Evolutionary conservation across 2,113 vertebrate species (phyloP).

Genomic region (Microtus ochrogaster): DNA sequence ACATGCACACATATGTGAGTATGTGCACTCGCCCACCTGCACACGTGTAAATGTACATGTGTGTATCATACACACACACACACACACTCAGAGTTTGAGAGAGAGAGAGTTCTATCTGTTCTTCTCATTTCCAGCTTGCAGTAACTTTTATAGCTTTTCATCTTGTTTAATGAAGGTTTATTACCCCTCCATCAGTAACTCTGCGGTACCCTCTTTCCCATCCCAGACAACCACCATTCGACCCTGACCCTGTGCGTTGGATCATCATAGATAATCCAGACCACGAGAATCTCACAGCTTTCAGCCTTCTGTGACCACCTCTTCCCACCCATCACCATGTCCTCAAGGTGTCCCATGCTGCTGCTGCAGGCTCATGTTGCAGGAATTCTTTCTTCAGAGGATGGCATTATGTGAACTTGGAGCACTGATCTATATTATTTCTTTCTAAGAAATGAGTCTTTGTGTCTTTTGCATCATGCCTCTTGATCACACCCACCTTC

Average conservation of each 20-base stretch:
- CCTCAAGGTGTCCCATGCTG: neutral
- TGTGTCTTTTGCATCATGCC: too few relatives aligned
- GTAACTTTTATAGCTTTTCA: neutral
- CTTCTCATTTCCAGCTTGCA: neutral
- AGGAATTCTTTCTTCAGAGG: neutral
- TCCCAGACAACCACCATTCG: neutral
- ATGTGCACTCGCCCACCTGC: neutral
- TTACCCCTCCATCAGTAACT: neutral
- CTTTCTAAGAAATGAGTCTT: too few relatives aligned
- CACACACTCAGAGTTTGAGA: neutral
- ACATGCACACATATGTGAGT: neutral
- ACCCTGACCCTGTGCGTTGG: neutral
- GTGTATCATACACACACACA: neutral
- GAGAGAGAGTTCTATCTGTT: neutral
- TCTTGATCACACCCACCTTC: too few relatives aligned
- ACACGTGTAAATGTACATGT: neutral
- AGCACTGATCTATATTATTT: too few relatives aligned
- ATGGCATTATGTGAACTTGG: neutral
- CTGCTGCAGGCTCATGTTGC: neutral
- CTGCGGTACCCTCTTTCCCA: neutral
- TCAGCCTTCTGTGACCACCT: neutral
- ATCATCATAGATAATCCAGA: neutral
- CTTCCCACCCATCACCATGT: neutral
- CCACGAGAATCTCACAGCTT: too few relatives aligned
- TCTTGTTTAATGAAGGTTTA: neutral